phyloP scores from a whole-genome alignment of 2,113 vertebrate species.

The Pteruthius melanotis region DNA sequence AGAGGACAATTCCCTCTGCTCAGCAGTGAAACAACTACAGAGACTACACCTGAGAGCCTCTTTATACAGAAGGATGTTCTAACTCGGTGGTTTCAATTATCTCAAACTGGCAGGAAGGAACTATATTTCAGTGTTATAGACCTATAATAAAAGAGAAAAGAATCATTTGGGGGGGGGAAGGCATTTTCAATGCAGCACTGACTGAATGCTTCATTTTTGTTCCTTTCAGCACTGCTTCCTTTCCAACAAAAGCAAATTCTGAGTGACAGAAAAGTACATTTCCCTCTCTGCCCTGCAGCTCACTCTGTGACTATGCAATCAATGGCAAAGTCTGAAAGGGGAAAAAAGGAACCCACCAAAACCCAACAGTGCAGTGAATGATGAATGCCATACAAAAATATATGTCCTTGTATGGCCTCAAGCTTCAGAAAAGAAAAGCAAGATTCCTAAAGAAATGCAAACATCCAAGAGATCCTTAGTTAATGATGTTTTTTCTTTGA shows the following conservation, averaged over 20 bases:
- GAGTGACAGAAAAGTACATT: conserved; percentile 60
- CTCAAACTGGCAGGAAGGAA: background rate
- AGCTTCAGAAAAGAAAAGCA: background rate
- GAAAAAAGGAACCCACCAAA: background rate
- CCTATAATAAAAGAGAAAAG: background rate
- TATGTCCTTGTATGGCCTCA: background rate
- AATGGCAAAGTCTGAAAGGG: conserved; percentile 15
- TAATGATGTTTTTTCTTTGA: background rate
- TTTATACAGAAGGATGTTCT: background rate
- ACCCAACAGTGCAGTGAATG: background rate
- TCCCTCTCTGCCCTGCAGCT: conserved; percentile 58
- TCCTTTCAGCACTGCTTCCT: conserved; percentile 25
- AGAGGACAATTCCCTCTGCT: background rate
- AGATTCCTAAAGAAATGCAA: background rate
- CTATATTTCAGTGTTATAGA: background rate
- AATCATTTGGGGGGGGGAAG: background rate
- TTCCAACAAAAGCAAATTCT: conserved; percentile 54
- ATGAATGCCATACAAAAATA: conserved; percentile 35
- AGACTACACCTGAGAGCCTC: background rate
- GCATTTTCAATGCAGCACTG: background rate
- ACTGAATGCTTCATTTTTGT: conserved; percentile 48
- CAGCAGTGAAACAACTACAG: background rate
- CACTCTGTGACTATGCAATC: conserved; percentile 37
- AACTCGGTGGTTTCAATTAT: conserved; percentile 2
- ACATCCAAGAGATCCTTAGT: background rate